phyloP scores from a whole-genome alignment of 2,888 invertebrate genomes.

The Acrobasis repandana region DNA sequence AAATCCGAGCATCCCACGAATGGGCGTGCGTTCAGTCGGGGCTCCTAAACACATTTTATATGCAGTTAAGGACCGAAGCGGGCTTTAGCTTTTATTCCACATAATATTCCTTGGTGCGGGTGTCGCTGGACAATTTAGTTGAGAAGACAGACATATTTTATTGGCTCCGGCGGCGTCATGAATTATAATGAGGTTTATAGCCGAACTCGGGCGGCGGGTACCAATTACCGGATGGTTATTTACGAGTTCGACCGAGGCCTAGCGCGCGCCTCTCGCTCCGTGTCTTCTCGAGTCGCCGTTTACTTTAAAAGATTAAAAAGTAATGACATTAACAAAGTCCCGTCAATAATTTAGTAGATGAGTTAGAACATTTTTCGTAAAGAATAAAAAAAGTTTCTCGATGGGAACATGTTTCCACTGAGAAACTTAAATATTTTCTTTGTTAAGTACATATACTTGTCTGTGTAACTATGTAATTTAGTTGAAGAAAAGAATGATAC shows the following conservation, averaged over 20 bases:
- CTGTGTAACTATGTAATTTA: no score
- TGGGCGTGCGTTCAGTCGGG: no score
- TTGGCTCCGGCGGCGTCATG: conserved; percentile 23
- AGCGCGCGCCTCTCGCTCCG: not conserved
- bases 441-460: no score
- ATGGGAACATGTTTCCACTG: no score
- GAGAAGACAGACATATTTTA: conserved; percentile 20
- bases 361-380: no score
- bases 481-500: no score
- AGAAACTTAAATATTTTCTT: no score
- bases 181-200: conserved; percentile 30
- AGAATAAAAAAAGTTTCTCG: no score
- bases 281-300: not conserved
- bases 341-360: no score
- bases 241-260: not conserved
- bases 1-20: no score
- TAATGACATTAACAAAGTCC: no score
- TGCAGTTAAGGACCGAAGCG: not conserved
- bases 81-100: conserved; percentile 4
- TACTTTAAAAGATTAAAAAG: not conserved
- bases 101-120: conserved; percentile 1
- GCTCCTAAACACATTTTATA: not conserved
- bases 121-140: conserved; percentile 19
- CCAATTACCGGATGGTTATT: conserved; percentile 4
- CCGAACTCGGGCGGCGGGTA: not conserved